phyloP scores from a whole-genome alignment of 2,888 invertebrate genomes.

The Oithona nana region DNA sequence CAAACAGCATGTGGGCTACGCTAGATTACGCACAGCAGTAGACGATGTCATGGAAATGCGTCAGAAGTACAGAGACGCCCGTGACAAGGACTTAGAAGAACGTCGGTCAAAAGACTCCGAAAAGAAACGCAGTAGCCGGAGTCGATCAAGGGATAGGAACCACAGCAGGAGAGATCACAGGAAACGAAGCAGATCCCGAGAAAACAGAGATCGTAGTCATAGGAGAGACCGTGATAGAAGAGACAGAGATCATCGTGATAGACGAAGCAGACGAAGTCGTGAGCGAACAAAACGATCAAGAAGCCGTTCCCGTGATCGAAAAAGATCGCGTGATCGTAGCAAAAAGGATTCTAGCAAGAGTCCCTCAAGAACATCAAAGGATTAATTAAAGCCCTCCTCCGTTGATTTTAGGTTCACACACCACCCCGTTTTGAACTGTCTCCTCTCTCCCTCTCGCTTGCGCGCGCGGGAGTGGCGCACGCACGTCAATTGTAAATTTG shows the following conservation, averaged over 20 bases:
- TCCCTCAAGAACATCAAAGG: neutral
- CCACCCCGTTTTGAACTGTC: too few species aligned
- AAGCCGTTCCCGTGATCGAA: neutral
- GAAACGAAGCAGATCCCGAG: neutral
- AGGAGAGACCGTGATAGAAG: conserved; percentile 13
- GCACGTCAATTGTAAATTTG: too few species aligned
- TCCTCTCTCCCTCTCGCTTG: too few species aligned
- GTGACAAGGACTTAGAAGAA: conserved; percentile 34
- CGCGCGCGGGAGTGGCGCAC: too few species aligned
- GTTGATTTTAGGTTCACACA: too few species aligned
- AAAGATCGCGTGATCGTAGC: neutral
- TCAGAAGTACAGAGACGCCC: conserved; percentile 34
- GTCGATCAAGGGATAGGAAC: conserved; percentile 29
- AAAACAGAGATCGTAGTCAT: neutral
- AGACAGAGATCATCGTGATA: neutral
- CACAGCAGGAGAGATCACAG: neutral
- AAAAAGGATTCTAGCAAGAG: neutral
- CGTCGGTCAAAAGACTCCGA: conserved; percentile 26
- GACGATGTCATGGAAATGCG: conserved; percentile 36
- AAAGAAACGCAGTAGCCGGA: conserved; percentile 21
- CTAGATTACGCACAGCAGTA: conserved; percentile 37
- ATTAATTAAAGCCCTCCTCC: too few species aligned
- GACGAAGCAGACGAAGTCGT: neutral
- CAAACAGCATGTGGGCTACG: conserved; percentile 90
- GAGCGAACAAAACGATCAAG: conserved; percentile 7